Base-by-base conservation (phyloP, 2,888 invertebrate genomes). In the Bellardia bayeri region DNA sequence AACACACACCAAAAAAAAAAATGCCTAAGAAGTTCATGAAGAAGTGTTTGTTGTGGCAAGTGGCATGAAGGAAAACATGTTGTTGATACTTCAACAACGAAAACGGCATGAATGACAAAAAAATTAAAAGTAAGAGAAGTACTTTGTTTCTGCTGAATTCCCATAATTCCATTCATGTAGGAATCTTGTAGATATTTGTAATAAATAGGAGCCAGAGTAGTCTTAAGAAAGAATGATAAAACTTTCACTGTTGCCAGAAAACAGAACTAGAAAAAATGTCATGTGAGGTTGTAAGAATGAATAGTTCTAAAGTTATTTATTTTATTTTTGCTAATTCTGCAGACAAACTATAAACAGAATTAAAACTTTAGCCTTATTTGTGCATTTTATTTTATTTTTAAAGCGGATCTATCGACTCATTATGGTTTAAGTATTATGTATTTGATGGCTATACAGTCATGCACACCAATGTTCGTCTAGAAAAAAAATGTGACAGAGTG, bases 11-110 rank as follows among this genome's bases (percentile, higher is more conserved):
- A 30, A 23, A 58, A 42, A 51, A 23, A 6, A 71, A 30, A 56
- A 13, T 56, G 8, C 16, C 40, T 23, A 78, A 79, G 64, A 78
- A 84, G 83, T 84, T 84, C 72, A 63, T 51, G 7, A 40, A 54
- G 40, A 71, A 82, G 75, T 63, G 23, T 54, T 71, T 84, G 63
- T 83, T 78, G 78, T 23, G 30, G 16, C 23, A 40, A 40, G 66
- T 68, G n/a, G 66, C 30, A 16, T 16, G 49, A 33, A 61, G 23
- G 40, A 63, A 69, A 72, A 72, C 42, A 16, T 11, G 42, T 63
- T 63, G 42, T 63, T 83, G 71, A 49, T 68, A 68, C 37, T 75
- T 66, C 49, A 74, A 49, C 51, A 82, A 82, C 56, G 11, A 37
- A 23, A 56, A 63, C 58, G n/a, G 23, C 51, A 23, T 2, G 37